These are phyloP conservation scores for Gerris lacustris DNA, from an alignment of 2,888 invertebrate genomes.

Conservation along the genomic window DNA sequence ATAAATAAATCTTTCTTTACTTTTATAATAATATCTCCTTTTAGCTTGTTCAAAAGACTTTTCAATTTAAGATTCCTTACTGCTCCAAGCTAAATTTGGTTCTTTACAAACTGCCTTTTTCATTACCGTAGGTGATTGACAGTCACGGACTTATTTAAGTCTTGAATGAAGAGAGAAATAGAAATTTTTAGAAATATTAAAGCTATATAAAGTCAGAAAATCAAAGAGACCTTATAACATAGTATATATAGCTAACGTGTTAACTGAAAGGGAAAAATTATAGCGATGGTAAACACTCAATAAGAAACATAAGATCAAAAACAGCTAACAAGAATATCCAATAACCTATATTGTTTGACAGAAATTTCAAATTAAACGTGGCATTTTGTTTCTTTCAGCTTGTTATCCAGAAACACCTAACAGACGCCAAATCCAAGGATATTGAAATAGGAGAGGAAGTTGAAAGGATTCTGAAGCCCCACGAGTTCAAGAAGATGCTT, in stretches of 20 bases:
- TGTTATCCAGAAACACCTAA: not conserved
- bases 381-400: not conserved
- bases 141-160: not conserved
- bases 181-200: too few relatives aligned
- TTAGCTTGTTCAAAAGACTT: too few relatives aligned
- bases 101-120: not conserved
- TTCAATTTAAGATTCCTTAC: too few relatives aligned
- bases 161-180: not conserved
- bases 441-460: not conserved
- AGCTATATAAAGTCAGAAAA: too few relatives aligned
- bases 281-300: too few relatives aligned
- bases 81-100: not conserved
- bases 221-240: too few relatives aligned
- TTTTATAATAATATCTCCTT: too few relatives aligned
- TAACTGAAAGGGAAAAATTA: too few relatives aligned
- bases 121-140: not conserved
- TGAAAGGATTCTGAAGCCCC: not conserved
- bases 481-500: not conserved
- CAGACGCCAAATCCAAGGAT: not conserved
- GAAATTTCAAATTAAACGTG: not conserved
- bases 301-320: too few relatives aligned
- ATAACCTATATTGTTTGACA: not conserved
- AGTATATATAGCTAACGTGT: too few relatives aligned
- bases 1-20: too few relatives aligned
- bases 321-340: not conserved